A percentile compares a stretch with the other conserved stretches of the same genome.
Evolutionary conservation across 2,113 vertebrate genomes (phyloP).

Genomic region (Salvator merianae): DNA sequence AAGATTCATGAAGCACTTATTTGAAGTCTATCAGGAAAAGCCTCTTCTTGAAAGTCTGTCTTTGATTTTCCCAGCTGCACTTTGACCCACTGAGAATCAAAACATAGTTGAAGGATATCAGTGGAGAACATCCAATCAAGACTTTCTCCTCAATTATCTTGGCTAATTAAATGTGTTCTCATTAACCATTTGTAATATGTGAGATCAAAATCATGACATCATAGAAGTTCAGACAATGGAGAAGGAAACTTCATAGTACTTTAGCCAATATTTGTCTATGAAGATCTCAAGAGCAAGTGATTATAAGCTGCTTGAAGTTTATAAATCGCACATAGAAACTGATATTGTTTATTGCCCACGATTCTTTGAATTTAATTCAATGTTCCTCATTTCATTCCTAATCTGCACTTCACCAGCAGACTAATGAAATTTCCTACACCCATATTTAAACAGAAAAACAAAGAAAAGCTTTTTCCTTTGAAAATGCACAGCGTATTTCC

Average conservation of each 20-base stretch:
- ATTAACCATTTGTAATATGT: no score
- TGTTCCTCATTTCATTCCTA: background rate
- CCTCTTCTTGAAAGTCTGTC: no score
- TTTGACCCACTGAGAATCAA: no score
- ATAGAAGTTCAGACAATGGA: background rate
- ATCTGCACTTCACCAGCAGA: slow-evolving; percentile 38
- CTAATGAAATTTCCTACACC: slow-evolving; percentile 37
- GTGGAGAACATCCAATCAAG: no score
- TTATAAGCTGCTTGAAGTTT: background rate
- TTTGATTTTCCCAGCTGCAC: no score
- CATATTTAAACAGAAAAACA: slow-evolving; percentile 39
- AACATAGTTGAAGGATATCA: no score
- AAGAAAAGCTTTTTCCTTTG: slow-evolving; percentile 29
- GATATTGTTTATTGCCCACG: background rate
- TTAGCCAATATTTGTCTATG: background rate
- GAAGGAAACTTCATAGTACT: no score
- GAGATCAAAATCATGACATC: background rate
- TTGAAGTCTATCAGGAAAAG: no score
- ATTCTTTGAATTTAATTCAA: background rate
- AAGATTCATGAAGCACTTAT: no score
- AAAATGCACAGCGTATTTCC: slow-evolving; percentile 35
- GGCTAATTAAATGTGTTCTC: no score
- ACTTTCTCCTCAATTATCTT: no score
- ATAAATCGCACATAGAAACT: background rate
- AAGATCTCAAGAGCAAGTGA: background rate